Evolutionary conservation across 2,797 vertebrate genomes (phyloP), one percentile per base, ranked within the genome.

Genomic region (Leptoclinus maculatus): DNA sequence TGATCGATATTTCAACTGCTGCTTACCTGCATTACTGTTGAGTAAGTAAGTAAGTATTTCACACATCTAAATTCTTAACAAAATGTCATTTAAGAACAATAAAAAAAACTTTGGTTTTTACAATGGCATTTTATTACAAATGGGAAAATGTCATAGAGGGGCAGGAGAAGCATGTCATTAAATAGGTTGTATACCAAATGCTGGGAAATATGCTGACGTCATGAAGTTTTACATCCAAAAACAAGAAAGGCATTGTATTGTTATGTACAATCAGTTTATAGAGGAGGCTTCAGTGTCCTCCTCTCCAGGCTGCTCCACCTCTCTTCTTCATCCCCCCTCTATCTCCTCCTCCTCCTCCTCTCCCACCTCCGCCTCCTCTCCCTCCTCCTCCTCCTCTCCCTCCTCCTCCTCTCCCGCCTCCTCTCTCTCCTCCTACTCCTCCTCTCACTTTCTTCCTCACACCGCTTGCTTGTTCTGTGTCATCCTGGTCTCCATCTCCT

Each of bases 391-490:
- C 63, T 80, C 19, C 83, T 85, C 76, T 72, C 11, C 84, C 75
- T 3, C 66, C 36, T 2, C 77, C 66, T 19, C 74, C 39, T 62
- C 4, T 79, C 56, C 14, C 86, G 71, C 66, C 66, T 9, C 86
- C 67, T 45, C 74, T 54, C 1, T 56, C 58, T 1, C 75, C 69
- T 9, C 72, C 59, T 47, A 79, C 91, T 59, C 94, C 95, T 53
- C 95, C 94, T 87, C 60, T 95, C 38, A 95, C 93, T 88, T 94
- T 95, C 79, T 95, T 95, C 86, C 95, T 93, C 72, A 96, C 95
- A 1, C 95, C 95, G 0, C 91, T 95, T 1, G 94, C 91, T 80
- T 96, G 94, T 39, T 96, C 95, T 0, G 91, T 93, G 64, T 96
- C 95, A 1, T 96, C 95, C 0, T 85, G 72, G 1, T 92, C 94